Evolutionary conservation across 2,113 vertebrate species (phyloP), one percentile per base, ranked within the genome.

Genomic region (Lepisosteus oculatus): DNA sequence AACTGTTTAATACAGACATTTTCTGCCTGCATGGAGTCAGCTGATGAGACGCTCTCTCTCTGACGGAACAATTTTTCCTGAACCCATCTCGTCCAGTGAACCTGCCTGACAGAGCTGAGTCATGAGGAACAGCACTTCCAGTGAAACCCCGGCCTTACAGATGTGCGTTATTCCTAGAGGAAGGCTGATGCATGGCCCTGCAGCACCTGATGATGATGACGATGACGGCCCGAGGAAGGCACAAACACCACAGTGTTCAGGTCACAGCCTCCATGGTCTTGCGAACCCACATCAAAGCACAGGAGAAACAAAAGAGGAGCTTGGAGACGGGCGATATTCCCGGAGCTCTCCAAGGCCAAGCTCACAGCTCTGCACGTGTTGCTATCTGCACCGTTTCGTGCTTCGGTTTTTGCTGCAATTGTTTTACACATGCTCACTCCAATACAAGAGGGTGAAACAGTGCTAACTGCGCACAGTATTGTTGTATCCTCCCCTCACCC

Each of bases 91-190:
- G 47, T 29, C 47, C 9, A 9, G 5, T 29, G 64, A 43, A 29
- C 43, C 41, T 6, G 64, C 2, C 6, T 13, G 64, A 44, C 7
- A 65, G 47, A 51, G 47, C 41, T 3, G 64, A 65, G 42, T 6
- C 8, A 44, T 4, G 14, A 13, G 43, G 43, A 65, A 11, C 9
- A 51, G 43, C 5, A 14, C 9, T 4, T 63, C 3, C 61, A 29
- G 3, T 29, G 61, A 17, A 29, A 29, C 29, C 29, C 29, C 29
- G 2, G 29, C 29, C 29, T 29, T 29, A 29, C 29, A 29, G 29
- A 29, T 44, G 41, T 72, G 42, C 55, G 66, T 72, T 72, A 72
- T 72, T 66, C 51, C 67, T 51, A 17, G 14, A 9, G 43, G 43
- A 65, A 41, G 55, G 6, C n/a, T n/a, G 42, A 56, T 55, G 42